Evolutionary conservation across 2,113 vertebrate genomes (phyloP).

Genomic region (Hyla sarda): DNA sequence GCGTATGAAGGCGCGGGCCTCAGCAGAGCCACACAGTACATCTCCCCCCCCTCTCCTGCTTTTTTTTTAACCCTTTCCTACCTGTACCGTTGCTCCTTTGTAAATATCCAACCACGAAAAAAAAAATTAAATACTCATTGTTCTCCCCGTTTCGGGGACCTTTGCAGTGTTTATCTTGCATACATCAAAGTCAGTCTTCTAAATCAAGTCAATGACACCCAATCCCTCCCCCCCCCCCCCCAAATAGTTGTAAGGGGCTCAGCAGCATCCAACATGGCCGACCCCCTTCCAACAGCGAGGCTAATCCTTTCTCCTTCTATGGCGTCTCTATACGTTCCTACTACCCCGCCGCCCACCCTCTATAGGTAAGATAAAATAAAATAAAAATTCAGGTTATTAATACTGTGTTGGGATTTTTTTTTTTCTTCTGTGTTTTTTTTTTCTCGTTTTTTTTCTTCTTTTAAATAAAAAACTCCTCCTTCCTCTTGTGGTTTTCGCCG

Average conservation of each 20-base stretch:
- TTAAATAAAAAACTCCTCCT: conserved; percentile 96
- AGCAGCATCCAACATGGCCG: background rate
- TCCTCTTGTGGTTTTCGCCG: conserved; percentile 87
- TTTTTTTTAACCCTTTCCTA: conserved; percentile 7
- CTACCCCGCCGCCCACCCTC: conserved; percentile 29
- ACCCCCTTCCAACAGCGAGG: background rate
- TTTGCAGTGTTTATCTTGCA: background rate
- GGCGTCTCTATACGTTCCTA: background rate
- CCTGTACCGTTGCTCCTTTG: background rate
- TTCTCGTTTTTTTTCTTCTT: conserved; percentile 22
- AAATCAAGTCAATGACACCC: background rate
- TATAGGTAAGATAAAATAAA: conserved; percentile 51
- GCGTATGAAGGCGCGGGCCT: background rate
- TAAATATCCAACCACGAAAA: background rate
- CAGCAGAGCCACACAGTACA: background rate
- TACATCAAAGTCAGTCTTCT: conserved; percentile 10
- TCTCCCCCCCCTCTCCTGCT: background rate
- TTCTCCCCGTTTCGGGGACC: background rate
- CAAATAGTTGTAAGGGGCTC: background rate
- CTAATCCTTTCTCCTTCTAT: background rate
- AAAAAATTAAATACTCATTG: conserved; percentile 13
- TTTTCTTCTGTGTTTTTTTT: conserved; percentile 17
- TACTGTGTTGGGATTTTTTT: conserved; percentile 55
- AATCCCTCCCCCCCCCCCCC: background rate
- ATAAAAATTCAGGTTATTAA: conserved; percentile 59